Evolutionary conservation across 2,888 invertebrate genomes (phyloP), one percentile per base, ranked within the genome.

Genomic region (Malthinus flaveolus): DNA sequence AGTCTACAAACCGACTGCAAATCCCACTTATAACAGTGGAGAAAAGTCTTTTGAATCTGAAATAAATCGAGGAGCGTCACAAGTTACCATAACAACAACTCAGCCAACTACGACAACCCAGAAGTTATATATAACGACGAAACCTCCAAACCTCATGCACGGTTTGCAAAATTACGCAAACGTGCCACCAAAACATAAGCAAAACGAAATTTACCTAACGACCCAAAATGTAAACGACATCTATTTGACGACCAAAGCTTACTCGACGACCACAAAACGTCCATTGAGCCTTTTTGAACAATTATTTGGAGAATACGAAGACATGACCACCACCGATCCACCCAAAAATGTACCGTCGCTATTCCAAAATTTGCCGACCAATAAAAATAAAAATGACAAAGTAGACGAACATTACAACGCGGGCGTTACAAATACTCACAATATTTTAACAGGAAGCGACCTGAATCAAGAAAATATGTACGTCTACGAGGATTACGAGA

Each of bases 221-320:
- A 73, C 73, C n/a, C 58, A 66, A 58, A 65, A 59, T 37, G 57
- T 65, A 3, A 64, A 67, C 33, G 62, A 67, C 11, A 44, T 60
- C 12, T 66, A 63, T 12, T 46, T 63, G n/a, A 64, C 67, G 36
- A 63, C 63, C 6, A 57, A 49, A 56, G 48, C 63, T 23, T 35
- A 64, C 23, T 37, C 76, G 1, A 72, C 74, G 1, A 74, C 80
- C 1, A 81, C 82, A 0, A 79, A 66, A 65, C 69, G 66, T 69
- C 68, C 64, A 59, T 77, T 71, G 75, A 81, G 76, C 62, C 62
- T 79, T 13, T 78, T 79, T 51, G 79, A 79, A 56, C 78, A 79
- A 61, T 61, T 79, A 8, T 79, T 79, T 62, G 78, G 78, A 3
- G 78, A 78, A 46, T 81, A 81, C 35, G 77, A 76, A 49, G 64